Conservation (phyloP, 2,113 vertebrate genomes). For the Recurvirostra avosetta region DNA sequence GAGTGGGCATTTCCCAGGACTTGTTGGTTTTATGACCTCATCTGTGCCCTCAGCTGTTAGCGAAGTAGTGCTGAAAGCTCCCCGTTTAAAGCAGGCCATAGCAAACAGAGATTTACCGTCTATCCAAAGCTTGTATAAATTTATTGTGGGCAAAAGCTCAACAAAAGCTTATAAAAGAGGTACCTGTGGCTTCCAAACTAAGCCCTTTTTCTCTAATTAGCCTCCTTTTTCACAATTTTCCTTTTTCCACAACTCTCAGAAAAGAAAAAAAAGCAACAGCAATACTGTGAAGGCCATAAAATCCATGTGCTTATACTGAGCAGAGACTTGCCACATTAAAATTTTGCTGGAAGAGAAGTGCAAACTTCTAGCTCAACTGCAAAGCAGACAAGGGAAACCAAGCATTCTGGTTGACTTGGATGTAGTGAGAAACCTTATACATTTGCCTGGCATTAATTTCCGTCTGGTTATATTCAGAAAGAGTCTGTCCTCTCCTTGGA, state of each 20-base stretch:
- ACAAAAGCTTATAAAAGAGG: slow-evolving; percentile 66
- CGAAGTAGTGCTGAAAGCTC: slow-evolving; percentile 42
- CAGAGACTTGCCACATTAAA: slow-evolving; percentile 16
- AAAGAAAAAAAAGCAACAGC: neutral
- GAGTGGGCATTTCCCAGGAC: slow-evolving; percentile 28
- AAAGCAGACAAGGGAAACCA: neutral
- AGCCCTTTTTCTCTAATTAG: slow-evolving; percentile 70
- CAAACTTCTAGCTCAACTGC: neutral
- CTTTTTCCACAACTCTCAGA: slow-evolving; percentile 12
- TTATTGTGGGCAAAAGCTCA: slow-evolving; percentile 57
- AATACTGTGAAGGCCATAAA: slow-evolving; percentile 45
- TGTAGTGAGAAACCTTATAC: neutral
- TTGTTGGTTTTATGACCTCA: slow-evolving; percentile 66
- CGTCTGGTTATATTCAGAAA: neutral
- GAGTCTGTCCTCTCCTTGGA: slow-evolving; percentile 3
- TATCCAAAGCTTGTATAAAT: slow-evolving; percentile 55
- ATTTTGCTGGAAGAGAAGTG: slow-evolving; percentile 28
- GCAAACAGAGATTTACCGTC: slow-evolving; percentile 28
- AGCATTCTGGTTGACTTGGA: neutral
- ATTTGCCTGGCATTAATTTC: neutral
- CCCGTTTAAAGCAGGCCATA: slow-evolving; percentile 42
- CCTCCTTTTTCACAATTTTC: slow-evolving; percentile 49
- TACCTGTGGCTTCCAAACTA: slow-evolving; percentile 71
- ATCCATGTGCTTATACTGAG: slow-evolving; percentile 31
- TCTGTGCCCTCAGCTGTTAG: slow-evolving; percentile 12